Evolutionary conservation across 1,140 invertebrate genomes (phyloP).

Genomic region (Zaprionus ghesquierei): DNA sequence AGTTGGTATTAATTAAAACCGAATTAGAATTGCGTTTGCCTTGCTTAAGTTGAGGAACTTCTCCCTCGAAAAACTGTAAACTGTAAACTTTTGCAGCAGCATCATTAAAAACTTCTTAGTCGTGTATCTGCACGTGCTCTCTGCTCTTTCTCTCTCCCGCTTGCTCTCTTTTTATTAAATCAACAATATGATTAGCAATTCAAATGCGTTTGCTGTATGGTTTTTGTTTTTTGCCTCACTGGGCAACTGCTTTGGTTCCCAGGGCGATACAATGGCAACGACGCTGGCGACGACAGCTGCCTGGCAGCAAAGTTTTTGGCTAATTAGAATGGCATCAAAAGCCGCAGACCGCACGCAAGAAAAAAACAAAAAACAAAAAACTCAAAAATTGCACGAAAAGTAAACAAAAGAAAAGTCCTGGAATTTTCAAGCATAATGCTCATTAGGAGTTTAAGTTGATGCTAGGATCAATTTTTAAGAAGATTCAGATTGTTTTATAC

Average conservation of each 20-base stretch:
- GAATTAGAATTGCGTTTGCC: slow-evolving; percentile 58
- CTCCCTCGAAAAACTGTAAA: background rate
- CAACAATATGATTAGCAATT: slow-evolving; percentile 75
- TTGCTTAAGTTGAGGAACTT: background rate
- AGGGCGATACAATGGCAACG: slow-evolving; percentile 49
- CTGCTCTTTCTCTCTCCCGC: slow-evolving; percentile 10
- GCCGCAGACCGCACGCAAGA: slow-evolving; percentile 41
- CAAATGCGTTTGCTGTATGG: slow-evolving; percentile 47
- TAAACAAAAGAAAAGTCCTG: slow-evolving; percentile 17
- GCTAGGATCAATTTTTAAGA: background rate
- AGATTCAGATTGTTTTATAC: background rate
- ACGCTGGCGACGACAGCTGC: slow-evolving; percentile 17
- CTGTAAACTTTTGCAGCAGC: slow-evolving; percentile 56
- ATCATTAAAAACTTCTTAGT: slow-evolving; percentile 78
- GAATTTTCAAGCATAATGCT: slow-evolving; percentile 21
- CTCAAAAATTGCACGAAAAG: slow-evolving; percentile 11
- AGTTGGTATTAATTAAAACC: slow-evolving; percentile 71
- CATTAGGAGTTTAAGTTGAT: slow-evolving; percentile 12
- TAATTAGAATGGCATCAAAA: slow-evolving; percentile 71
- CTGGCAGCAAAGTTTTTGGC: slow-evolving; percentile 45
- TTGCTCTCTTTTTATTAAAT: slow-evolving; percentile 48
- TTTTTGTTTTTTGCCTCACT: background rate
- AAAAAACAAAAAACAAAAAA: slow-evolving; percentile 22
- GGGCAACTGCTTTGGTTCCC: slow-evolving; percentile 55
- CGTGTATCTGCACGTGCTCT: slow-evolving; percentile 5